These are phyloP conservation scores for Megalops atlanticus DNA, from an alignment of 2,113 vertebrate species.

Conservation along the genomic window DNA sequence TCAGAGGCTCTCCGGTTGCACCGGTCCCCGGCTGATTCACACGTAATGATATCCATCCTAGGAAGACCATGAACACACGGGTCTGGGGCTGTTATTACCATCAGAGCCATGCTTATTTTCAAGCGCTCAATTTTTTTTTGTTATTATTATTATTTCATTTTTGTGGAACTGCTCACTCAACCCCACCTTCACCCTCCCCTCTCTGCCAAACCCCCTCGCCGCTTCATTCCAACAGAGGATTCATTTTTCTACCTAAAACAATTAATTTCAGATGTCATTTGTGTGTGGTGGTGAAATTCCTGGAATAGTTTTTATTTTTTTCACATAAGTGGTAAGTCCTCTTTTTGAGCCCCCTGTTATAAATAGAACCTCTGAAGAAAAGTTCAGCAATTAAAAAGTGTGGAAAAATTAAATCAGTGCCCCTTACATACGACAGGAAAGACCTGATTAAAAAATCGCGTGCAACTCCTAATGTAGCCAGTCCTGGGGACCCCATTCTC, in stretches of 20 bases:
- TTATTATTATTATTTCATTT: background rate
- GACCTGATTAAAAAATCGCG: background rate
- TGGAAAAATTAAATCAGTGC: conserved; percentile 53
- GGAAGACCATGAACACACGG: conserved; percentile 58
- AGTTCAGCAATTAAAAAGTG: background rate
- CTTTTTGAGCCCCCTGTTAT: background rate
- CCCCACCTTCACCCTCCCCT: background rate
- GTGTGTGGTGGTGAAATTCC: conserved; percentile 53
- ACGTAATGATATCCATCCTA: conserved; percentile 57
- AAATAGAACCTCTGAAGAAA: background rate
- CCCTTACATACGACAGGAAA: conserved; percentile 47
- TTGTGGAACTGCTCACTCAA: background rate
- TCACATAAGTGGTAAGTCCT: background rate
- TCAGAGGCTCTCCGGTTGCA: conserved; percentile 38
- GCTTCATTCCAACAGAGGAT: background rate
- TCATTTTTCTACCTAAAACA: conserved; percentile 35
- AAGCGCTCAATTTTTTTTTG: background rate
- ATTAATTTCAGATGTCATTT: conserved; percentile 62
- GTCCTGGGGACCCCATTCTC: background rate
- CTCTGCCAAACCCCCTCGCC: too few relatives aligned
- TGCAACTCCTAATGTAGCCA: background rate
- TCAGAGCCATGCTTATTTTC: conserved; percentile 38
- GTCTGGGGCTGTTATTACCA: conserved; percentile 57
- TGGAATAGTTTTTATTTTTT: conserved; percentile 43
- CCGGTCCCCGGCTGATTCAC: conserved; percentile 40